phyloP scores from a whole-genome alignment of 2,888 invertebrate genomes.

The Hypena proboscidalis region DNA sequence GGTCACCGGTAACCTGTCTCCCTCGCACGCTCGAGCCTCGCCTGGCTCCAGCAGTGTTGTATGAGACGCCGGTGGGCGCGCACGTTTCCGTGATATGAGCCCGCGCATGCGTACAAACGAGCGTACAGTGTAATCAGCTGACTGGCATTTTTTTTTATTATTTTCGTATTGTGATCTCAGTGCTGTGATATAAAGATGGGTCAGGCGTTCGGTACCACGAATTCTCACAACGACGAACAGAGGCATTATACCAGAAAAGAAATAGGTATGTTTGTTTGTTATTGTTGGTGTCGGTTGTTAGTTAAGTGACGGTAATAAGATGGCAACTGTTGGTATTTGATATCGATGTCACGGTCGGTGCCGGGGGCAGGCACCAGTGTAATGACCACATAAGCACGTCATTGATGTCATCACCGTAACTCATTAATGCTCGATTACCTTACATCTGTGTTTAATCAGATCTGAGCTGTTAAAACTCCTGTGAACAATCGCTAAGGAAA shows the following conservation, averaged over 20 bases:
- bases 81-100: slow-evolving; percentile 54
- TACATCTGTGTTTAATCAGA: too few relatives aligned
- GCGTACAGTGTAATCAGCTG: slow-evolving; percentile 64
- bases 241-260: slow-evolving; percentile 78
- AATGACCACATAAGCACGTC: slow-evolving; percentile 1
- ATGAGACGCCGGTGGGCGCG: slow-evolving; percentile 56
- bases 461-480: too few relatives aligned
- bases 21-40: slow-evolving; percentile 37
- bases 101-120: slow-evolving; percentile 65
- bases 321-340: neutral
- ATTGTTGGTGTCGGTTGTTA: slow-evolving; percentile 30
- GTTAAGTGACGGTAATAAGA: slow-evolving; percentile 10
- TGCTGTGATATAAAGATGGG: slow-evolving; percentile 76
- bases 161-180: slow-evolving; percentile 56
- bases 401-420: slow-evolving; percentile 2
- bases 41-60: slow-evolving; percentile 39
- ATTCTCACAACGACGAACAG: slow-evolving; percentile 72
- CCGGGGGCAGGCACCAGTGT: neutral
- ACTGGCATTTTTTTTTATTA: slow-evolving; percentile 48
- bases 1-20: slow-evolving; percentile 47
- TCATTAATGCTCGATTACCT: neutral
- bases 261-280: slow-evolving; percentile 67
- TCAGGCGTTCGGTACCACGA: slow-evolving; percentile 79
- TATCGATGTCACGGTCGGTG: slow-evolving; percentile 2
- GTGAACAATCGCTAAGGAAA: too few relatives aligned